Evolutionary conservation across 2,888 invertebrate genomes (phyloP), one percentile per base, ranked within the genome.

Genomic region (Globia sparganii): DNA sequence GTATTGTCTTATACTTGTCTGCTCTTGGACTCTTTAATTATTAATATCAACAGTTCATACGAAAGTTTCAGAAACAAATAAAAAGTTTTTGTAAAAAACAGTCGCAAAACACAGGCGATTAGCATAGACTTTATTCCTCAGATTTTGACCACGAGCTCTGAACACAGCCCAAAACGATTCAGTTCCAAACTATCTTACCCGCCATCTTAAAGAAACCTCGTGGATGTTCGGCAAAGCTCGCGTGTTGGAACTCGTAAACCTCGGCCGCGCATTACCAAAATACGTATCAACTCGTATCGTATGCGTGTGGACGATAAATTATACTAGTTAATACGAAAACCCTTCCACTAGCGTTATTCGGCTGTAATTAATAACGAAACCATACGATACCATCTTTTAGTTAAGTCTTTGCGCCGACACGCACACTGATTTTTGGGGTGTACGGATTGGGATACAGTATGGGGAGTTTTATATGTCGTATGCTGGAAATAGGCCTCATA

Each of bases 281-380:
- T 94, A 94, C 94, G 92, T 92, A 93, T 92, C 92, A 93, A 93
- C 94, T 94, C 94, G 94, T 95, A 95, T 95, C 94, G 93, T 91
- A 87, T 90, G 91, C 91, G 91, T 91, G 92, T 90, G 87, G 89
- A 89, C 93, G 89, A 95, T 95, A 95, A 95, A 95, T 95, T 94
- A 95, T 92, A 90, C 92, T 92, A 89, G 93, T 94, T 95, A 95
- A 94, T 94, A 94, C 89, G 78, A 91, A 90, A 95, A 95, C 95
- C 95, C 95, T 95, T 95, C 93, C 90, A 91, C 91, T 84, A 91
- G 92, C 91, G 78, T 83, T 88, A 92, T 93, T 93, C 91, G 90
- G 86, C 88, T 91, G 93, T 95, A 96, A 96, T 95, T 96, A 96
- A 96, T 95, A 95, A 95, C 91, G 91, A 90, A 92, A 89, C 90